Base-by-base conservation (phyloP, 2,797 vertebrate species). In the Potorous gilbertii region DNA sequence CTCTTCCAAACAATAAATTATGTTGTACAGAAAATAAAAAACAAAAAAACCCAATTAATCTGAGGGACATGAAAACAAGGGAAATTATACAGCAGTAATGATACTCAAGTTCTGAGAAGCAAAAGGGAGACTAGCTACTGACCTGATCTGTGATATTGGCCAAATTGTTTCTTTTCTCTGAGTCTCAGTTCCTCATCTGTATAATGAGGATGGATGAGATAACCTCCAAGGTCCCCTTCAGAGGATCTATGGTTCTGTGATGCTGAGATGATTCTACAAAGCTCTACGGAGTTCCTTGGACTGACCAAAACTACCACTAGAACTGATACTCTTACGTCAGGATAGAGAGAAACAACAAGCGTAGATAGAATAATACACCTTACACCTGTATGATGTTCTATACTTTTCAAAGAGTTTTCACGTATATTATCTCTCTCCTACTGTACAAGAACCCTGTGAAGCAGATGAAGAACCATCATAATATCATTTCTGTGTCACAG, bases 401-500 rank as follows among this genome's bases (percentile, higher is more conserved):
- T 74, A 21, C 66, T 74, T 74, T 40, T 74, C 66, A 74, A 18
- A 74, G 66, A 40, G n/a, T 74, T 74, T 74, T n/a, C 9, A 40
- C 40, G n/a, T 74, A 74, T 21, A 74, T 74, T 74, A 92, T 54
- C 28, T 91, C 21, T 27, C 31, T 40, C 29, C 50, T 18, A 66
- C 50, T 92, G 91, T 40, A 29, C 14, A 27, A 93, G 90, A 74
- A 74, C n/a, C n/a, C 66, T 74, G 66, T 40, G 40, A 40, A 52
- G 52, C 89, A n/a, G 56, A 55, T 93, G 90, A 74, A 0, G 74
- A 34, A 90, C 46, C 50, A 90, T 87, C 74, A 54, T 40, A 50
- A 21, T 94, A 66, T 34, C 28, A 92, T 34, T 91, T 93, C 91
- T 92, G 56, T 56, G 91, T 95, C 90, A 93, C 96, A 97, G 95